A percentile compares a stretch with the other conserved stretches of the same genome.
phyloP scores from a whole-genome alignment of 2,113 vertebrate species.

The Ceuthmochares aereus region DNA sequence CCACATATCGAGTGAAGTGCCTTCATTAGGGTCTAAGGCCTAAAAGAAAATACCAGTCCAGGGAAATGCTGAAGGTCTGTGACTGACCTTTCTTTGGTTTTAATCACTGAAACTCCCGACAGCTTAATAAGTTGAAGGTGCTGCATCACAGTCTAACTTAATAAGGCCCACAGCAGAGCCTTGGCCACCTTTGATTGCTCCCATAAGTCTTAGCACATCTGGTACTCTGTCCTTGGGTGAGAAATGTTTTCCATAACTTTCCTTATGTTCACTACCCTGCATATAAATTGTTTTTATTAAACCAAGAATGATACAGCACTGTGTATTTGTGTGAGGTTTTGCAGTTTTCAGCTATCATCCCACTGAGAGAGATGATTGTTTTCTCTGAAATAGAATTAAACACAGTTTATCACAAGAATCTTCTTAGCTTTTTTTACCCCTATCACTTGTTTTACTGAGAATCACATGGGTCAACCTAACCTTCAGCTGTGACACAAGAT shows the following conservation, averaged over 20 bases:
- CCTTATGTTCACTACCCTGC: constrained; percentile 82
- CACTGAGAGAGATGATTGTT: constrained; percentile 65
- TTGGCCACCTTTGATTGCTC: constrained; percentile 97
- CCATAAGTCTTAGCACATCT: constrained; percentile 98
- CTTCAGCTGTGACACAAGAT: constrained; percentile 56
- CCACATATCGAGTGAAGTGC: constrained; percentile 84
- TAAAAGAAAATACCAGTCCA: constrained; percentile 91
- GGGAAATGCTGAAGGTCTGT: constrained; percentile 90
- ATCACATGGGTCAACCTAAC: constrained; percentile 56
- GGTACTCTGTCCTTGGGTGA: constrained; percentile 92
- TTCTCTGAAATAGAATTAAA: constrained; percentile 73
- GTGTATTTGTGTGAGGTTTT: constrained; percentile 78
- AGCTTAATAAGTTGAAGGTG: constrained; percentile 99
- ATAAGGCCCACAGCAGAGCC: constrained; percentile 93
- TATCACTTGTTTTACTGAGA: constrained; percentile 47
- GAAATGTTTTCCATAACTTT: constrained; percentile 98
- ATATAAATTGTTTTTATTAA: constrained; percentile 88
- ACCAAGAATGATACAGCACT: constrained; percentile 81
- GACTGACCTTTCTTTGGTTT: constrained; percentile 98
- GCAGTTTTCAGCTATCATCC: constrained; percentile 71
- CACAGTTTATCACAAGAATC: constrained; percentile 64
- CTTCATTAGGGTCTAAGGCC: constrained; percentile 89
- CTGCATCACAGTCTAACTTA: constrained; percentile 97
- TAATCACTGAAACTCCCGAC: constrained; percentile 98
- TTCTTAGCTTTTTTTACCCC: constrained; percentile 22